Evolutionary conservation across 2,113 vertebrate species (phyloP), one percentile per base, ranked within the genome.

Genomic region (Machaerirhynchus nigripectus): DNA sequence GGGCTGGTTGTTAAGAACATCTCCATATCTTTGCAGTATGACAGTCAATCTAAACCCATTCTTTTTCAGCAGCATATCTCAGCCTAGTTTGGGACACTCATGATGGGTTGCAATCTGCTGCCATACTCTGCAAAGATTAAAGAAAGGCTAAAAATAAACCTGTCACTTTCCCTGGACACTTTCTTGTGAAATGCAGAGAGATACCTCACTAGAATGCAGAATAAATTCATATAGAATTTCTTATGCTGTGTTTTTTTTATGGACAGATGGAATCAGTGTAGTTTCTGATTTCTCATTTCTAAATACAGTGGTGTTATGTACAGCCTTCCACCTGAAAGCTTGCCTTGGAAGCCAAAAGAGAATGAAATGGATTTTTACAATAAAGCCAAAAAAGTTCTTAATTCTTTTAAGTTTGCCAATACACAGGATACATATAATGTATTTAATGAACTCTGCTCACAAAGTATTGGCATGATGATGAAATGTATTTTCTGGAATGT

Each of bases 1-100:
- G 95, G 86, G 93, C 91, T 96, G 91, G 97, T 95, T 96, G 89
- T 97, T 96, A 96, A 91, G 90, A 96, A 94, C 94, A 96, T 97
- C 94, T 97, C 96, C 92, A 95, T 97, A 96, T 96, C 88, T 94
- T 93, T 93, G 86, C 89, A 74, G 76, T 28, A 74, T 93, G 92
- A 86, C 94, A 96, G 96, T 96, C 90, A 93, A 93, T 95, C 88
- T 91, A 95, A 93, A 88, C 46, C 89, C 81, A 94, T 96, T 95
- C 88, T 96, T 94, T 94, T 93, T 96, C 92, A 68, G 88, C 76
- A 78, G 94, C 46, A 52, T 92, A 92, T 95, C 95, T 96, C 94
- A 90, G 95, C 91, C 95, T 94, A 84, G 95, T 94, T 97, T 95
- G 95, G 95, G 87, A 93, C 84, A 93, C 84, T 96, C 50, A 60